Conservation (phyloP, 1,140 invertebrate genomes). For the Drosophila carrolli region DNA sequence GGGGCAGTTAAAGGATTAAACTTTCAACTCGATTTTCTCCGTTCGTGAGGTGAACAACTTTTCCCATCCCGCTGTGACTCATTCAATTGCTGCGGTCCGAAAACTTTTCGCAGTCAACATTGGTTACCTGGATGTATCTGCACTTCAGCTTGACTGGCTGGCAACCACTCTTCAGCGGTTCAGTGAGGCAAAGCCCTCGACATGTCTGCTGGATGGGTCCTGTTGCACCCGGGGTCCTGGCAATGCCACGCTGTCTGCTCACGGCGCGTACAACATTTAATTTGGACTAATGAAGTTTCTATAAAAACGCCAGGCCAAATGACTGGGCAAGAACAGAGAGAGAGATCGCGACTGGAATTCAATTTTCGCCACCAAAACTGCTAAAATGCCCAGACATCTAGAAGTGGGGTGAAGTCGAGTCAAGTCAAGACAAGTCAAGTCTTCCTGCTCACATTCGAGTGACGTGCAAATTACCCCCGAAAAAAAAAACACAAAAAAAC, state of each 20-base stretch:
- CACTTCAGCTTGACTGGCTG: background rate
- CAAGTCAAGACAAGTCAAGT: conserved; percentile 45
- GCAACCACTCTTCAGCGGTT: conserved; percentile 30
- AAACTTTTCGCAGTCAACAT: conserved; percentile 20
- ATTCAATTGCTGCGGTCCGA: conserved; percentile 12
- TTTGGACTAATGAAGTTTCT: conserved; percentile 78
- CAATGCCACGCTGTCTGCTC: conserved; percentile 74
- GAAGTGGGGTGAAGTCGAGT: conserved; percentile 41
- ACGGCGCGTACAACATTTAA: conserved; percentile 72
- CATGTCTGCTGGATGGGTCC: conserved; percentile 18
- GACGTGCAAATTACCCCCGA: conserved; percentile 73
- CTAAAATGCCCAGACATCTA: conserved; percentile 23
- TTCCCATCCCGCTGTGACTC: background rate
- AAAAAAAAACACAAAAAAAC: conserved; percentile 4
- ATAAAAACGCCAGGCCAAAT: conserved; percentile 43
- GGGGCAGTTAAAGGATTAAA: conserved; percentile 27
- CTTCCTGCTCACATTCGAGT: conserved; percentile 72
- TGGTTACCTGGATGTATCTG: conserved; percentile 15
- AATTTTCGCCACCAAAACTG: conserved; percentile 49
- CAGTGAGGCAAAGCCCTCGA: conserved; percentile 20
- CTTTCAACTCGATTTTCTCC: conserved; percentile 9
- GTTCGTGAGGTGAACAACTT: conserved; percentile 7
- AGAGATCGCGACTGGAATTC: conserved; percentile 35
- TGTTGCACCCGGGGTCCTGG: conserved; percentile 8
- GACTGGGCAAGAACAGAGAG: conserved; percentile 18